phyloP scores from a whole-genome alignment of 2,797 vertebrate genomes.

The Pseudomugil gertrudae region DNA sequence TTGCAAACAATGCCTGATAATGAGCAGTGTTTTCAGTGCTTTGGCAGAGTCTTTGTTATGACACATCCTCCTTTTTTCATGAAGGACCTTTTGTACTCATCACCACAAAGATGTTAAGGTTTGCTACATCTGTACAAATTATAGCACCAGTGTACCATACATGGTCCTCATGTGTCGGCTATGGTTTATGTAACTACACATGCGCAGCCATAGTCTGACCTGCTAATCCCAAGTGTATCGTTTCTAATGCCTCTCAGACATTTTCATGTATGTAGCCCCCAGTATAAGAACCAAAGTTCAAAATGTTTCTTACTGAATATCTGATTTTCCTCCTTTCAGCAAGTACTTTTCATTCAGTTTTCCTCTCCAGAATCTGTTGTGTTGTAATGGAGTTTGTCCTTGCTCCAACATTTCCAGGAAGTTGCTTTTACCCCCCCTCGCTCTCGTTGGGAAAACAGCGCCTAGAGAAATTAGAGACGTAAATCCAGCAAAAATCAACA shows the following conservation, averaged over 20 bases:
- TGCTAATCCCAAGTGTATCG: conserved; percentile 57
- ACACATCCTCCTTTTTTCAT: conserved; percentile 61
- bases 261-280: conserved; percentile 39
- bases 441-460: neutral
- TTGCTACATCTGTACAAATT: conserved; percentile 73
- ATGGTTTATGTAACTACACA: conserved; percentile 69
- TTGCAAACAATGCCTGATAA: conserved; percentile 82
- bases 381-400: conserved; percentile 29
- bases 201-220: conserved; percentile 55
- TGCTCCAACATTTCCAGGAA: conserved; percentile 15
- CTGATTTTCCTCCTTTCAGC: conserved; percentile 40
- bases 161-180: conserved; percentile 67
- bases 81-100: conserved; percentile 66
- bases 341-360: conserved; percentile 9
- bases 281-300: conserved; percentile 29
- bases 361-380: conserved; percentile 4
- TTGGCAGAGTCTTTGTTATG: conserved; percentile 69
- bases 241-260: conserved; percentile 58
- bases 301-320: conserved; percentile 38
- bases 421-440: neutral
- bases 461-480: conserved; percentile 20
- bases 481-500: conserved; percentile 9
- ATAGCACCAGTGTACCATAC: conserved; percentile 58
- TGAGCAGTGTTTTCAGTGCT: conserved; percentile 68
- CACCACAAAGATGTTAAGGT: conserved; percentile 60